Percentiles rank a stretch among this genome's conserved stretches.
Evolutionary conservation across 1,140 invertebrate genomes (phyloP).

Genomic region (Drosophila asahinai): DNA sequence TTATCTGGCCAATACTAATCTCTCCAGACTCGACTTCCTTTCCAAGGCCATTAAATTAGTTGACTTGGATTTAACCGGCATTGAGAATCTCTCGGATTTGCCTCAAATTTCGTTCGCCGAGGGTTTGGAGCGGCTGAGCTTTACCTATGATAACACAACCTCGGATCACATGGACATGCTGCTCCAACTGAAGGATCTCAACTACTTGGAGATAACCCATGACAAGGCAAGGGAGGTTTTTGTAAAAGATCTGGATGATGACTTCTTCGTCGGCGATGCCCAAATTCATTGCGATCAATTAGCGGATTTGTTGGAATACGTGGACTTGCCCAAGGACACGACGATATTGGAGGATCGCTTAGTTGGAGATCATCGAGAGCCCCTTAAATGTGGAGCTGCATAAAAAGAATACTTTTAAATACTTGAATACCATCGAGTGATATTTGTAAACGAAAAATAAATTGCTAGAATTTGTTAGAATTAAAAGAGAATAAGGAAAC

Average conservation of each 20-base stretch:
- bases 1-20: constrained; percentile 42
- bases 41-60: constrained; percentile 47
- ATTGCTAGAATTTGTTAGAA: not conserved
- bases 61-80: constrained; percentile 59
- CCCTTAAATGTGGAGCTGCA: constrained; percentile 12
- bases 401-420: not conserved
- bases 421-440: no score
- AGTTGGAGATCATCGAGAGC: constrained; percentile 7
- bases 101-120: constrained; percentile 39
- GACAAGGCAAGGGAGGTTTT: constrained; percentile 49
- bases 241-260: constrained; percentile 52
- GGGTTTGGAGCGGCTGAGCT: constrained; percentile 51
- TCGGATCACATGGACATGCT: constrained; percentile 42
- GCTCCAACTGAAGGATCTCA: constrained; percentile 40
- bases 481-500: no score
- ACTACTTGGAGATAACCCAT: constrained; percentile 50
- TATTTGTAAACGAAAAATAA: not conserved
- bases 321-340: constrained; percentile 27
- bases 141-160: constrained; percentile 41
- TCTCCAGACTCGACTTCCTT: constrained; percentile 50
- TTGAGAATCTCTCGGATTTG: constrained; percentile 35
- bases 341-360: constrained; percentile 37
- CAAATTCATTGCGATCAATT: constrained; percentile 50
- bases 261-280: constrained; percentile 37
- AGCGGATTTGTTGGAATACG: constrained; percentile 29